A percentile compares a stretch with the other conserved stretches of the same genome.
These are phyloP conservation scores for Acanthurus lineatus DNA, from an alignment of 2,797 vertebrate species.

Conservation along the genomic window DNA sequence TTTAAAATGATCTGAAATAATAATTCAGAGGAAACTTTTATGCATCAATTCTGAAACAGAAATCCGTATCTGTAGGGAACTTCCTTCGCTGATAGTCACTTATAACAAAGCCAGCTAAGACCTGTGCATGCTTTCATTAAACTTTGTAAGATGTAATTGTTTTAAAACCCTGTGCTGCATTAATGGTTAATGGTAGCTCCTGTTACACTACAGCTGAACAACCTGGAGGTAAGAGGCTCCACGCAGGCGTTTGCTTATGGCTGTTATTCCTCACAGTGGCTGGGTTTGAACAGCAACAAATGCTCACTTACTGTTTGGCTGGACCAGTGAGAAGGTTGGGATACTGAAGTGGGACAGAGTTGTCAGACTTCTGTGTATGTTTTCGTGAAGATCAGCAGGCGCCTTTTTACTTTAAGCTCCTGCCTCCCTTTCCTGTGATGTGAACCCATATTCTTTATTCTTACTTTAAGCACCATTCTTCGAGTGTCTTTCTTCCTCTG, in stretches of 20 bases:
- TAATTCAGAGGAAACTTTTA: neutral
- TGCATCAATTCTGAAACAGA: neutral
- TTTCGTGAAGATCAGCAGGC: slow-evolving; percentile 29
- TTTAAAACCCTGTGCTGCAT: slow-evolving; percentile 2
- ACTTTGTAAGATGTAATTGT: slow-evolving; percentile 50
- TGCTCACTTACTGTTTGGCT: slow-evolving; percentile 4
- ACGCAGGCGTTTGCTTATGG: slow-evolving; percentile 9
- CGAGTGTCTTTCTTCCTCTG: slow-evolving; percentile 34
- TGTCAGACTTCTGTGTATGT: slow-evolving; percentile 36
- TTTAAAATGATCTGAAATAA: neutral
- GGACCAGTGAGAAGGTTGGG: slow-evolving; percentile 30
- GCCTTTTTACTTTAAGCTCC: slow-evolving; percentile 26
- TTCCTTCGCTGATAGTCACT: neutral
- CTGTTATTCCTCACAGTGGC: slow-evolving; percentile 17
- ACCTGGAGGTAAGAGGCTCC: slow-evolving; percentile 4
- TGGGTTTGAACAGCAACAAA: slow-evolving; percentile 26
- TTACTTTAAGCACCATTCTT: slow-evolving; percentile 1
- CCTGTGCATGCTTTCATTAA: slow-evolving; percentile 25
- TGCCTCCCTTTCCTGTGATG: neutral
- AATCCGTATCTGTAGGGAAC: neutral
- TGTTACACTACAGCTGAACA: slow-evolving; percentile 9
- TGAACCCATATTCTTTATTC: slow-evolving; percentile 10
- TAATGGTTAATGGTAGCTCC: neutral
- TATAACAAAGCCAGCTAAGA: slow-evolving; percentile 42
- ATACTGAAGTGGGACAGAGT: slow-evolving; percentile 43